phyloP scores from a whole-genome alignment of 2,888 invertebrate genomes.

The Apotomis turbidana region DNA sequence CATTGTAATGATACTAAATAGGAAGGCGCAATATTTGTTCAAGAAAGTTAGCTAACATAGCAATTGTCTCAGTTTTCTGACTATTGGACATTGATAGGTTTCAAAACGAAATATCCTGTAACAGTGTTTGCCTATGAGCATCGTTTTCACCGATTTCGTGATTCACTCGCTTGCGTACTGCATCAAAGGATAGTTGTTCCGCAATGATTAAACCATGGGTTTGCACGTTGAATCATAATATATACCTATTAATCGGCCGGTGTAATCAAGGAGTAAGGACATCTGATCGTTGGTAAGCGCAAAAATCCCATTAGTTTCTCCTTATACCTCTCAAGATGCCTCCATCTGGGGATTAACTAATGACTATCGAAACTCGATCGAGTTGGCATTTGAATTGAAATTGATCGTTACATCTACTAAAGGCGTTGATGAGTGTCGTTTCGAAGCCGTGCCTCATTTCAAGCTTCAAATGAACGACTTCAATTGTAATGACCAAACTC shows the following conservation, averaged over 20 bases:
- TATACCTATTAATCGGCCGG: slow-evolving; percentile 32
- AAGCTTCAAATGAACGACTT: too few relatives aligned
- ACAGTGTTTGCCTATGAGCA: background rate
- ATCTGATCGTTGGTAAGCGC: slow-evolving; percentile 40
- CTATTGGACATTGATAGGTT: too few relatives aligned
- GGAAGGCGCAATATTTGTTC: background rate
- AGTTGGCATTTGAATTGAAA: slow-evolving; percentile 11
- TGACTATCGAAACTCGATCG: slow-evolving; percentile 32
- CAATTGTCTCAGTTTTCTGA: too few relatives aligned
- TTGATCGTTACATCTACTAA: background rate
- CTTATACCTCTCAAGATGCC: slow-evolving; percentile 39
- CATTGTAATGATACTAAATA: slow-evolving; percentile 2
- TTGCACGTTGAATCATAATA: slow-evolving; percentile 21
- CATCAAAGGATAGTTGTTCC: slow-evolving; percentile 20
- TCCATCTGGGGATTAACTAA: slow-evolving; percentile 21
- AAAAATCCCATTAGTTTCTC: slow-evolving; percentile 43
- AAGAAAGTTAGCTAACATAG: background rate
- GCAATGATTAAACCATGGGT: slow-evolving; percentile 16
- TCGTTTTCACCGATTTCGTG: background rate
- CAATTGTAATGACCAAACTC: too few relatives aligned
- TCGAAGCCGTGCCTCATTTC: background rate
- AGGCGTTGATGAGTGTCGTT: slow-evolving; percentile 23
- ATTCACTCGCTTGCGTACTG: background rate
- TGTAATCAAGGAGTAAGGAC: slow-evolving; percentile 41
- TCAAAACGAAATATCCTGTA: too few relatives aligned